Conservation (phyloP, 2,888 invertebrate species). For the Tetheella fluctuosa region DNA sequence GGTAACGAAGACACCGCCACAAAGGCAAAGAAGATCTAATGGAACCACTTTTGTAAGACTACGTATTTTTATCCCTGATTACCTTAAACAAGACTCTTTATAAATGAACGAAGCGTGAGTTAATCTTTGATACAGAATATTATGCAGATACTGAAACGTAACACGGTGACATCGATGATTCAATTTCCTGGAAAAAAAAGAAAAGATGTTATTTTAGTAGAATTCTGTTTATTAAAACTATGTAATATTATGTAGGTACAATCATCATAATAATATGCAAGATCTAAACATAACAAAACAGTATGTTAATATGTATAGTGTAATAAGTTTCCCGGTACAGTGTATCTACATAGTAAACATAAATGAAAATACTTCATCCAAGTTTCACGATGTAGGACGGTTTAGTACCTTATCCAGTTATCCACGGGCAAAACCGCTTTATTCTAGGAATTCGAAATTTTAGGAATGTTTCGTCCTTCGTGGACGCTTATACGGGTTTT, state of each 20-base stretch:
- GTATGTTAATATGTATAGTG: constrained; percentile 11
- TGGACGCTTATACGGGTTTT: constrained; percentile 34
- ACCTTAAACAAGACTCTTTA: no score
- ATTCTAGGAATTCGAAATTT: constrained; percentile 52
- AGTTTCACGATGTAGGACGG: constrained; percentile 33
- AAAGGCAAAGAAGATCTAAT: constrained; percentile 1
- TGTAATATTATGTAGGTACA: no score
- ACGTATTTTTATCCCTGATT: background rate
- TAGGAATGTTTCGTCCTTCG: constrained; percentile 47
- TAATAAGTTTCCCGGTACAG: constrained; percentile 7
- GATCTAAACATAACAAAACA: background rate
- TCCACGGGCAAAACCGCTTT: constrained; percentile 40
- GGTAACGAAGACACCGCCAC: background rate
- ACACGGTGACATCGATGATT: background rate
- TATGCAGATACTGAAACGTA: background rate
- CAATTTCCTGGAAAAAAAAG: background rate
- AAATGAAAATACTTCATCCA: constrained; percentile 23
- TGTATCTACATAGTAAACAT: constrained; percentile 6
- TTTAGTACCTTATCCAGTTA: constrained; percentile 43
- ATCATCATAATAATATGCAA: no score
- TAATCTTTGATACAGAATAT: no score
- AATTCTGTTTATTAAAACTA: background rate
- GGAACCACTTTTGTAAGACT: background rate
- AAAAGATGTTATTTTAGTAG: background rate
- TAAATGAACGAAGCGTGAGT: no score